Base-by-base conservation (phyloP, 2,888 invertebrate species). In the Tethea ocularis region DNA sequence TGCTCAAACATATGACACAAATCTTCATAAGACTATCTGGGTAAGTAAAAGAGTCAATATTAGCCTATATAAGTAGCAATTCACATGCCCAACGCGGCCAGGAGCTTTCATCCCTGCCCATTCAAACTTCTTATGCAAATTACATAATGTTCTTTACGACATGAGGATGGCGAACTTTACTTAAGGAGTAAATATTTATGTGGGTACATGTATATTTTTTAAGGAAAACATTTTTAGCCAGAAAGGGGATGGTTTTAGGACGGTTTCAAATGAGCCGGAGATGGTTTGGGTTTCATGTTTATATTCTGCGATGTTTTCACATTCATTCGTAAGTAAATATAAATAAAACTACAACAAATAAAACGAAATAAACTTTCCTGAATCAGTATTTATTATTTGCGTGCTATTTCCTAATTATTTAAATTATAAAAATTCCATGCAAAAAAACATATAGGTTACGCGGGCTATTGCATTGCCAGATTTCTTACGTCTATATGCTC, bases 121-220 rank as follows among this genome's bases (percentile, higher is more conserved):
- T 91, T 89, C 86, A 83, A 90, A 91, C 88, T 89, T 91, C 90
- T 91, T 91, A 92, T 91, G 91, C 88, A 91, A 90, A 92, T 91
- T 88, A 86, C 84, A 84, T 89, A 88, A 89, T 88, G 89, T 89
- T 86, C 86, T 89, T 89, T 88, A 89, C 82, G 89, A 89, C 88
- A 88, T 86, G 85, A 88, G 86, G 17, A 91, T 87, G 90, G 88
- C 85, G 80, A 86, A 89, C 83, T 89, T 88, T 86, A 90, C 91
- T 91, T 89, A 89, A 76, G 80, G 82, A 84, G 87, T 86, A 87
- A 89, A 88, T 89, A 89, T 89, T 88, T 88, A 82, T 78, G 74
- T 78, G 79, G 75, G 75, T 77, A 76, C 78, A 78, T 82, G 76
- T 77, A 24, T 15, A 64, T 72, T 75, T 71, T 69, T 73, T 75